Base-by-base conservation (phyloP, 2,888 invertebrate genomes). In the Harmothoe impar region DNA sequence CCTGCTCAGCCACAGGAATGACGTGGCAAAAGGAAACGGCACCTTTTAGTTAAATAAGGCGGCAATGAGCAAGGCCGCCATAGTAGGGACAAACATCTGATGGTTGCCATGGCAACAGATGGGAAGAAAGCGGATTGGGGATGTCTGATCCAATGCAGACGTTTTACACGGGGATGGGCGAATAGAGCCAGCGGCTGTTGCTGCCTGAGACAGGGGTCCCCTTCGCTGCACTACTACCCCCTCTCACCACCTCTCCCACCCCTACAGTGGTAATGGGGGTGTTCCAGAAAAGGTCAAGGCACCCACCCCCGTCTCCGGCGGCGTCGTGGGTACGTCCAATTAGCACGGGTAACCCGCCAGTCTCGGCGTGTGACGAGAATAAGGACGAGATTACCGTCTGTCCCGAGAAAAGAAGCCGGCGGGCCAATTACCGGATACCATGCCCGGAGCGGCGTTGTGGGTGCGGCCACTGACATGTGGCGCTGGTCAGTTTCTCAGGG, bases 331-430 rank as follows among this genome's bases (percentile, higher is more conserved):
- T n/a, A 35, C 35, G 81, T 81, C 81, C 81, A 81, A 81, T 81
- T 81, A 81, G 81, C 81, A 81, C 81, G 43, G 35, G 33, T 81
- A 72, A 29, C 43, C 17, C 35, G 81, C 81, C 17, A 17, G 81
- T 81, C 81, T 81, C 81, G 43, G 81, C 35, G 43, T 33, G 81
- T 81, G 81, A 81, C 81, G 81, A 81, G 81, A 81, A 43, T 23
- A 81, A 23, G 81, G 81, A 81, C 81, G 43, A 43, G 81, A 81
- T 81, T 81, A 81, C 81, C 23, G 72, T 72, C 29, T 72, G 72
- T 62, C 29, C 29, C 29, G 72, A 25, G 20, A 25, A 72, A 25
- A 72, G 72, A 25, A 29, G 72, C 25, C 72, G 62, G 23, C 20
- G 43, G n/a, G 62, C 62, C 62, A 62, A 62, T 62, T 62, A 62